phyloP scores from a whole-genome alignment of 2,888 invertebrate genomes.

The Beris chalybata region DNA sequence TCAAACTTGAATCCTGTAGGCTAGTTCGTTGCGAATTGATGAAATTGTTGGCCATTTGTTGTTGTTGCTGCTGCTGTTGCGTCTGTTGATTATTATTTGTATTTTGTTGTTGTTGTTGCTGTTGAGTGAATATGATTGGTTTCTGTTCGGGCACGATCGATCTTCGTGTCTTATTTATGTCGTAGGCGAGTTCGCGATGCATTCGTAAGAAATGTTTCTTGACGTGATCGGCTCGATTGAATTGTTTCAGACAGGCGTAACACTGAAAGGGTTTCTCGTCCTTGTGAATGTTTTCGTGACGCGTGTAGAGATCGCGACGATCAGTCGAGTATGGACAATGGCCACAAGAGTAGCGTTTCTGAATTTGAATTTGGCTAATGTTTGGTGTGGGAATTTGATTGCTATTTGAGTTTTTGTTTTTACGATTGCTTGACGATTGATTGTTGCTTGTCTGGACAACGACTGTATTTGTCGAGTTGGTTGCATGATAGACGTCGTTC shows the following conservation, averaged over 20 bases:
- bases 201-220: conserved; percentile 91
- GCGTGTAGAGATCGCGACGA: conserved; percentile 84
- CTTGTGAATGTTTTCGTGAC: conserved; percentile 91
- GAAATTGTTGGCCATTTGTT: conserved; percentile 39
- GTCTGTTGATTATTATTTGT: conserved; percentile 41
- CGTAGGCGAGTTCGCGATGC: conserved; percentile 88
- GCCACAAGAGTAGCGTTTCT: conserved; percentile 81
- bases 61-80: conserved; percentile 46
- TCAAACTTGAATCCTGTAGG: conserved; percentile 54
- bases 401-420: conserved; percentile 41
- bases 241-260: conserved; percentile 89
- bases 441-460: conserved; percentile 18
- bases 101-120: conserved; percentile 46
- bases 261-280: conserved; percentile 94
- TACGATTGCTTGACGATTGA: conserved; percentile 32
- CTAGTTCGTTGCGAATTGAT: conserved; percentile 42
- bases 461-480: conserved; percentile 25
- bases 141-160: conserved; percentile 35
- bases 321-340: conserved; percentile 92
- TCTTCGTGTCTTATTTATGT: conserved; percentile 77
- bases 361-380: conserved; percentile 52
- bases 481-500: conserved; percentile 16
- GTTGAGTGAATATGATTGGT: conserved; percentile 33
- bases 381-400: conserved; percentile 42
- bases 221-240: conserved; percentile 91